These are phyloP conservation scores for Cettia cetti DNA, from an alignment of 2,113 vertebrate genomes.

Conservation along the genomic window DNA sequence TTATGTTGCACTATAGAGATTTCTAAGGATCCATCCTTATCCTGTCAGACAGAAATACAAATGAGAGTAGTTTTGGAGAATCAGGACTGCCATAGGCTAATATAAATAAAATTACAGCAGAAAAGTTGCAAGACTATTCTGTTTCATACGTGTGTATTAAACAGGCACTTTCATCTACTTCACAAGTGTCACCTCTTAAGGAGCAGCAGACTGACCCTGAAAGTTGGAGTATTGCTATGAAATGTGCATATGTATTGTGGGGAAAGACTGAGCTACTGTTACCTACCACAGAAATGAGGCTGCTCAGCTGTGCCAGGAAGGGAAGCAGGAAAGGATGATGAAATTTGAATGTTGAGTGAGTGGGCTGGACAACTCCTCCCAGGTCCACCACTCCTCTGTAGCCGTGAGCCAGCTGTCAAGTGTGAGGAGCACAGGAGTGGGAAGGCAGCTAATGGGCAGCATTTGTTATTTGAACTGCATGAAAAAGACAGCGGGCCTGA, in stretches of 20 bases:
- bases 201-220: background rate
- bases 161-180: background rate
- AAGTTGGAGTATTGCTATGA: background rate
- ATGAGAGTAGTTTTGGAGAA: background rate
- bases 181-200: background rate
- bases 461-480: background rate
- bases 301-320: background rate
- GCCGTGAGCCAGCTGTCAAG: background rate
- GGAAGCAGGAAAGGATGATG: background rate
- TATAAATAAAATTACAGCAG: background rate
- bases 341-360: background rate
- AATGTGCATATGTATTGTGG: background rate
- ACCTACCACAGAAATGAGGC: background rate
- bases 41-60: background rate
- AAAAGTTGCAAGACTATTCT: background rate
- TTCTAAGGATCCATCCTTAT: background rate
- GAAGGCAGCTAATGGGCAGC: background rate
- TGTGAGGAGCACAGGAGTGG: background rate
- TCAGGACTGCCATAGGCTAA: background rate
- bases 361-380: background rate
- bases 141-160: background rate
- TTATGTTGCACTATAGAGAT: background rate
- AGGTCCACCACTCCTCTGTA: background rate
- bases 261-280: background rate
- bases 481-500: background rate